Evolutionary conservation across 2,888 invertebrate species (phyloP).

Genomic region (Carcina quercana): DNA sequence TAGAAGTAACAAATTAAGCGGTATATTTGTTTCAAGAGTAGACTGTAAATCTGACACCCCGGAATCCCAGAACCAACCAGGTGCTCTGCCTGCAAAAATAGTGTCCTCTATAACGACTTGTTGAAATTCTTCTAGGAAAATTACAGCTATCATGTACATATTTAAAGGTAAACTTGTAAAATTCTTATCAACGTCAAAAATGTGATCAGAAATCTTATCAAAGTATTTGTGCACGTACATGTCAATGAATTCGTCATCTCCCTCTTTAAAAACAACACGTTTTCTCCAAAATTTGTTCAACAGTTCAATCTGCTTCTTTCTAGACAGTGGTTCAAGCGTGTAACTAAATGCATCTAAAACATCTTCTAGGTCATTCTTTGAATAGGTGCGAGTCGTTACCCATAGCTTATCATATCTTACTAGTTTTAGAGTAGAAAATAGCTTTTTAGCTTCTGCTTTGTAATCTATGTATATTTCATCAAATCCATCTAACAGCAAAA

Average conservation of each 20-base stretch:
- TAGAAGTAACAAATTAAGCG: neutral
- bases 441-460: neutral
- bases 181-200: neutral
- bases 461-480: neutral
- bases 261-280: no score
- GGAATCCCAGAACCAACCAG: no score
- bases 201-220: neutral
- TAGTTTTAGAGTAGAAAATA: neutral
- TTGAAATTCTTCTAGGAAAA: neutral
- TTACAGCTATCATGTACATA: neutral
- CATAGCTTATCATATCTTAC: neutral
- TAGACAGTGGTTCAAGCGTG: neutral
- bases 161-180: neutral
- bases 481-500: neutral
- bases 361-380: neutral
- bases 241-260: neutral
- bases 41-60: neutral
- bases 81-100: no score
- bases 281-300: neutral
- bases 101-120: neutral
- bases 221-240: neutral
- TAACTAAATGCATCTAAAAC: neutral
- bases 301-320: neutral
- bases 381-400: neutral
- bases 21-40: neutral